Conservation (phyloP, 2,888 invertebrate species). For the Toxonevra muliebris region DNA sequence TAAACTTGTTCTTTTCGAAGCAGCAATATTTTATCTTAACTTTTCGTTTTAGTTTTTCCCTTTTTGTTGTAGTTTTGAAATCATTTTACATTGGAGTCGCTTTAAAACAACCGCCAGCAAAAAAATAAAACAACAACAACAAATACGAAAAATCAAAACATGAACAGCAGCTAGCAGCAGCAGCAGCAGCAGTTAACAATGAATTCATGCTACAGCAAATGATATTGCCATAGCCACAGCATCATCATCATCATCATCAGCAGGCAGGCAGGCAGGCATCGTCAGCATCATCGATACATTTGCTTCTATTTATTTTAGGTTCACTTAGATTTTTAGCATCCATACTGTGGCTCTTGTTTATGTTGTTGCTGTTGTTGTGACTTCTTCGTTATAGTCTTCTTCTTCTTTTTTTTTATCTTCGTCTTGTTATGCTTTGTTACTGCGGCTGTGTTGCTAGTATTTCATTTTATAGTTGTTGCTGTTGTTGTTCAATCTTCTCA, state of each 20-base stretch:
- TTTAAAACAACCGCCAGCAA: conserved; percentile 14
- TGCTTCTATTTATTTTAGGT: conserved; percentile 30
- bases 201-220: conserved; percentile 1
- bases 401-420: conserved; percentile 3
- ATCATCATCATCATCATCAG: conserved; percentile 10
- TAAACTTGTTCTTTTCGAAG: conserved; percentile 17
- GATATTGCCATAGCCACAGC: conserved; percentile 13
- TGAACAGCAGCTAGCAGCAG: neutral
- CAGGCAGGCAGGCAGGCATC: conserved; percentile 2
- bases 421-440: conserved; percentile 6
- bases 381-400: conserved; percentile 18
- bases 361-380: conserved; percentile 32
- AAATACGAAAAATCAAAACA: neutral
- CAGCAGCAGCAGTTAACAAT: conserved; percentile 5
- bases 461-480: conserved; percentile 27
- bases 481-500: conserved; percentile 27
- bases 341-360: conserved; percentile 17
- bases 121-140: conserved; percentile 5
- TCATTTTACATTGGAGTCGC: conserved; percentile 16
- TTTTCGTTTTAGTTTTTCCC: conserved; percentile 2
- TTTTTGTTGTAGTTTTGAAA: conserved; percentile 9
- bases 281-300: neutral
- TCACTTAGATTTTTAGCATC: conserved; percentile 23
- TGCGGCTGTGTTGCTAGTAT: conserved; percentile 32
- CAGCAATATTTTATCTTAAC: conserved; percentile 18